These are phyloP conservation scores for Thymallus thymallus DNA, from an alignment of 2,113 vertebrate species.

Conservation along the genomic window DNA sequence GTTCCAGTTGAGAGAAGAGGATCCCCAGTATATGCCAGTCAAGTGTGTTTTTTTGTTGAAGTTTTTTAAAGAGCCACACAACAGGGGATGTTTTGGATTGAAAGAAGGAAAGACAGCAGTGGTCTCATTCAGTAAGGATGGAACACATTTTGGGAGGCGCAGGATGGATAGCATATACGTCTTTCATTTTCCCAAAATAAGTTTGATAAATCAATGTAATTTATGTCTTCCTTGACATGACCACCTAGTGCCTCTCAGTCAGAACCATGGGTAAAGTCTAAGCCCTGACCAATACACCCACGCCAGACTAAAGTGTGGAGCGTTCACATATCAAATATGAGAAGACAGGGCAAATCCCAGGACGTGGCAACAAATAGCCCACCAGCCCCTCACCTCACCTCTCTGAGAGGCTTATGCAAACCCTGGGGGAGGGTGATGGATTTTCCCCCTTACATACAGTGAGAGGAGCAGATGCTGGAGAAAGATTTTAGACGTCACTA, in stretches of 20 bases:
- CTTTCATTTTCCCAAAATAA: too few relatives aligned
- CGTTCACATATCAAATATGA: slow-evolving; percentile 68
- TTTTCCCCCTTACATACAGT: slow-evolving; percentile 75
- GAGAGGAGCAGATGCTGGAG: slow-evolving; percentile 78
- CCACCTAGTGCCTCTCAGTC: slow-evolving; percentile 28
- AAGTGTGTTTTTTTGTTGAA: slow-evolving; percentile 48
- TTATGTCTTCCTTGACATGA: slow-evolving; percentile 1
- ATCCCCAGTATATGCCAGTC: slow-evolving; percentile 49
- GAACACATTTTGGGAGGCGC: neutral
- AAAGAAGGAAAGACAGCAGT: slow-evolving; percentile 9
- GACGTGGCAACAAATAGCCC: slow-evolving; percentile 73
- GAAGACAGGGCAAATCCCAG: slow-evolving; percentile 71
- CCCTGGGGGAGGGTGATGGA: slow-evolving; percentile 79
- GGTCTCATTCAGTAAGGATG: neutral
- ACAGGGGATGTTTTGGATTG: slow-evolving; percentile 27
- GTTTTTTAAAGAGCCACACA: slow-evolving; percentile 37
- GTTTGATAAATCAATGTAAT: too few relatives aligned
- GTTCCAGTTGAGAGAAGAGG: slow-evolving; percentile 60
- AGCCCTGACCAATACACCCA: slow-evolving; percentile 38
- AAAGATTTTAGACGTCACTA: slow-evolving; percentile 73
- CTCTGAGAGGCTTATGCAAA: slow-evolving; percentile 78
- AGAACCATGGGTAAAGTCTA: slow-evolving; percentile 24
- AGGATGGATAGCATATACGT: neutral
- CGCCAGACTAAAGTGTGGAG: slow-evolving; percentile 32
- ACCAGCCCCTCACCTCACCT: slow-evolving; percentile 68